Base-by-base conservation (phyloP, 2,888 invertebrate genomes). In the Leucophora obtusa region DNA sequence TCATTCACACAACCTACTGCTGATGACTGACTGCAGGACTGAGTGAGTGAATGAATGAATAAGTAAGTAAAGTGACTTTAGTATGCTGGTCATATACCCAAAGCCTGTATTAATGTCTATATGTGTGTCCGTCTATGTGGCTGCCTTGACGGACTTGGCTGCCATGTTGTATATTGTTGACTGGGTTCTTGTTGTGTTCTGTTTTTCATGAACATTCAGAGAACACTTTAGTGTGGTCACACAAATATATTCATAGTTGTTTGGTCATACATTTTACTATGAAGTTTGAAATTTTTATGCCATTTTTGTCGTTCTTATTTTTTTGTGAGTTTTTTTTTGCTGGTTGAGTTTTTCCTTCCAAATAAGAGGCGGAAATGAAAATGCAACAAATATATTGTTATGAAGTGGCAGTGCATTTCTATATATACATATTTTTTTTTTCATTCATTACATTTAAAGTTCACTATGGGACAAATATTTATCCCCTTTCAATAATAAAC, bases 311-410 rank as follows among this genome's bases (percentile, higher is more conserved):
- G 63, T 68, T 75, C 28, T 51, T 68, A 33, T 62, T 75, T 60
- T 50, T 28, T 21, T 66, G 9, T 65, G 6, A 6, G 56, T 24
- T 71, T 63, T 15, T 21, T 28, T 24, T 47, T 69, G 11, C 33
- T 66, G 38, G 11, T 6, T 28, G 24, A 53, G 54, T 47, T 35
- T 60, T 65, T 60, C 60, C 58, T 66, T 60, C 11, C 60, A n/a
- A 73, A 65, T 73, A 73, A 70, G 73, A 73, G 56, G 38, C 77
- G 81, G 81, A 81, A 81, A 81, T 77, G 69, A 73, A 77, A 77
- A 77, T 77, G 60, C 73, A 76, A 73, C 76, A 81, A 73, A 81
- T 76, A 73, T 81, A 81, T 81, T 81, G 77, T 77, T 81, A 81
- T 77, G 76, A 81, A 77, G 73, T 77, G 76, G 59, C 54, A 76